phyloP scores from a whole-genome alignment of 2,888 invertebrate genomes.

The Dryococelus australis region DNA sequence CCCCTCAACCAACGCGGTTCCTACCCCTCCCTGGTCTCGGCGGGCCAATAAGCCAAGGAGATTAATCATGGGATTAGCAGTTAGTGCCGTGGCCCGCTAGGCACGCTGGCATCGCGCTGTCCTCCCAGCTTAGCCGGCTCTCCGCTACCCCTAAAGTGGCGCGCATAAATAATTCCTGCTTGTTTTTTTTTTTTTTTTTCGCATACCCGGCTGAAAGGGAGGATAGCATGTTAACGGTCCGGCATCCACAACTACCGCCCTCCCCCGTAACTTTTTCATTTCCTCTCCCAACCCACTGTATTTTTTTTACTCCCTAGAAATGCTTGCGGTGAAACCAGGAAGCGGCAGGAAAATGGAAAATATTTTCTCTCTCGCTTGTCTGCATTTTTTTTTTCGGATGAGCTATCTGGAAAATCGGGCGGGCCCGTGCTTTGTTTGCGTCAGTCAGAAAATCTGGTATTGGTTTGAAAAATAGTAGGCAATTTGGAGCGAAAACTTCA shows the following conservation, averaged over 20 bases:
- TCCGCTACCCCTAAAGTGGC: conserved; percentile 25
- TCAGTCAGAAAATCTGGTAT: not conserved
- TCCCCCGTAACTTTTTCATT: not conserved
- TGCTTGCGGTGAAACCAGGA: not conserved
- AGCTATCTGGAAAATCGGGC: not conserved
- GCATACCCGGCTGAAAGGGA: not conserved
- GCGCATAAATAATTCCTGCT: conserved; percentile 26
- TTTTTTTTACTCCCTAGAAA: not conserved
- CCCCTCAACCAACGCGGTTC: not conserved
- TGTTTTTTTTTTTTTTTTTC: not conserved
- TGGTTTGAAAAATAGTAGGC: too few species aligned
- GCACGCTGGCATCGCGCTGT: conserved; percentile 17
- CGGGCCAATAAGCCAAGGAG: conserved; percentile 30
- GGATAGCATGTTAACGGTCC: conserved; percentile 5
- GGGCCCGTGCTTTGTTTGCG: not conserved
- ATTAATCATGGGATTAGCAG: conserved; percentile 29
- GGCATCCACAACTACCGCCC: not conserved
- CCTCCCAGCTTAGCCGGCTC: conserved; percentile 20
- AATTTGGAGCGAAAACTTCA: too few species aligned
- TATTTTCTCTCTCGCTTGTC: not conserved
- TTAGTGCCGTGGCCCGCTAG: not conserved
- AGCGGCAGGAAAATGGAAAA: not conserved
- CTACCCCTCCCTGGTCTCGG: not conserved
- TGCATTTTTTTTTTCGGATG: not conserved
- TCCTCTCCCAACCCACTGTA: not conserved